phyloP scores from a whole-genome alignment of 2,888 invertebrate genomes.

The Fragum sueziense region DNA sequence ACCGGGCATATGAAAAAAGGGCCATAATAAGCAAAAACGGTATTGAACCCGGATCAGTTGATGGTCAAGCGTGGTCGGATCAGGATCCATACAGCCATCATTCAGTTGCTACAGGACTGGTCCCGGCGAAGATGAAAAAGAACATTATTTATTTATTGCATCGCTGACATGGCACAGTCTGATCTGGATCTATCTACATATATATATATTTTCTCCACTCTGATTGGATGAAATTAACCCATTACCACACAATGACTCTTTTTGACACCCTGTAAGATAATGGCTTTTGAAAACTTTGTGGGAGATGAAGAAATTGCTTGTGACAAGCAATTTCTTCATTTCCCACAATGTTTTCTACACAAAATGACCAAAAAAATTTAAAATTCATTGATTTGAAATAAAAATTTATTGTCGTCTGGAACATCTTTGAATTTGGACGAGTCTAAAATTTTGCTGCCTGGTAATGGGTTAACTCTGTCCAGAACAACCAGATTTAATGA shows the following conservation, averaged over 20 bases:
- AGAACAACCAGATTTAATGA: too few relatives aligned
- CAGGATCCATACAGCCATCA: neutral
- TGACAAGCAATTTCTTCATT: constrained; percentile 1
- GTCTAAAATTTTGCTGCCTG: too few relatives aligned
- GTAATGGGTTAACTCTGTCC: too few relatives aligned
- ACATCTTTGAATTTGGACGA: too few relatives aligned
- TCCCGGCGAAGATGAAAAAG: neutral
- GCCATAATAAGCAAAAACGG: too few relatives aligned
- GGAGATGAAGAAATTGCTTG: neutral
- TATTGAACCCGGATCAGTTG: too few relatives aligned
- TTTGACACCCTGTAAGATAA: too few relatives aligned
- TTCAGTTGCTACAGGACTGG: neutral
- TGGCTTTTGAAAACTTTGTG: too few relatives aligned
- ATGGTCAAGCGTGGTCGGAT: neutral
- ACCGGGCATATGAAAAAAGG: too few relatives aligned
- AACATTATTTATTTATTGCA: neutral
- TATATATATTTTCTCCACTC: neutral
- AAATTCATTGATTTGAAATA: neutral
- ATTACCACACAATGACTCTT: neutral
- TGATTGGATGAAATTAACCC: neutral
- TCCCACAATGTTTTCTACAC: neutral
- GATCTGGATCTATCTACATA: neutral
- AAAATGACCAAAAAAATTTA: too few relatives aligned
- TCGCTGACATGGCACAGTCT: neutral
- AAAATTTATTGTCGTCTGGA: neutral